Evolutionary conservation across 1,140 invertebrate species (phyloP).

Genomic region (Nephila pilipes): DNA sequence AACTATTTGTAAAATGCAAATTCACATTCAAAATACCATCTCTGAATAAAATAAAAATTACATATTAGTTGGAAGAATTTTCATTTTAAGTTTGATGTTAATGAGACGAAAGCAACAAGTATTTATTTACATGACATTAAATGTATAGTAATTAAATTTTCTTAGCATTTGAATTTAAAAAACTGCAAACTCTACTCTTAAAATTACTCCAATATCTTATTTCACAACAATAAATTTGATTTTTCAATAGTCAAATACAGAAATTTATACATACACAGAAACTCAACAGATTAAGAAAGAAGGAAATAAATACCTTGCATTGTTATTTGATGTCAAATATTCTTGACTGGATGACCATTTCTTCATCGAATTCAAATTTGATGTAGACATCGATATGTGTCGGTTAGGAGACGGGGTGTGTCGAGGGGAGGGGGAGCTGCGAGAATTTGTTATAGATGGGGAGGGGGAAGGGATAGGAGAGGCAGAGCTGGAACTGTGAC

Average conservation of each 20-base stretch:
- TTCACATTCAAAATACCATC: neutral
- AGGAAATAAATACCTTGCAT: slow-evolving; percentile 39
- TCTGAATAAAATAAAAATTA: no score
- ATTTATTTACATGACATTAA: no score
- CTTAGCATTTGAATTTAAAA: no score
- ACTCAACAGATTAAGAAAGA: neutral
- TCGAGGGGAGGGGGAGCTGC: slow-evolving; percentile 68
- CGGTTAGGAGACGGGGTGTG: slow-evolving; percentile 83
- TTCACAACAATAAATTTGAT: neutral
- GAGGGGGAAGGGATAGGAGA: slow-evolving; percentile 91
- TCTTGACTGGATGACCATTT: slow-evolving; percentile 84
- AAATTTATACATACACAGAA: neutral
- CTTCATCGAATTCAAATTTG: slow-evolving; percentile 83
- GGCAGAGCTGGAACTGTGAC: slow-evolving; percentile 90
- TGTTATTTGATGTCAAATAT: slow-evolving; percentile 61
- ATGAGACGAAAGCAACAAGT: no score
- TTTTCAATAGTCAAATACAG: neutral
- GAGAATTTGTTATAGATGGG: slow-evolving; percentile 83
- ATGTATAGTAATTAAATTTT: no score
- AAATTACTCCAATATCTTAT: no score
- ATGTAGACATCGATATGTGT: slow-evolving; percentile 76
- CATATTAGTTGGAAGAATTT: no score
- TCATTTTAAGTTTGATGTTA: no score
- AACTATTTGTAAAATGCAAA: neutral
- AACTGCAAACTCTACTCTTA: no score